Conservation (phyloP, 2,888 invertebrate genomes). For the Meteorus colon region DNA sequence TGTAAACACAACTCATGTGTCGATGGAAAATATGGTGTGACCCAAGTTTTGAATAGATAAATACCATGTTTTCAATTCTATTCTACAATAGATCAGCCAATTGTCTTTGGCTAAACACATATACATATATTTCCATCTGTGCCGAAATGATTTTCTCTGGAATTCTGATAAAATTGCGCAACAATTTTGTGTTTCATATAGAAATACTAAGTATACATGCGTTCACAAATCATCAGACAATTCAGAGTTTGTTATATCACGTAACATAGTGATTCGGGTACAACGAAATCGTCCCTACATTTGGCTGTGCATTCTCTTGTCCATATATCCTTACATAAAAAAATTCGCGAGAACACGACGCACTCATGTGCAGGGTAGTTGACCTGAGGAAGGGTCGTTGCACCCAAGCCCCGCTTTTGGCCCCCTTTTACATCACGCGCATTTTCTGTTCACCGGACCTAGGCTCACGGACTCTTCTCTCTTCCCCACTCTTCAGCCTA, state of each 20-base stretch:
- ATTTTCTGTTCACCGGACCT: conserved; percentile 40
- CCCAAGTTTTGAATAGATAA: too few species aligned
- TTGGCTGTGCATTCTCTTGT: conserved; percentile 55
- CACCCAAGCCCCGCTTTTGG: conserved; percentile 58
- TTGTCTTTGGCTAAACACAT: too few species aligned
- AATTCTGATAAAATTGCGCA: too few species aligned
- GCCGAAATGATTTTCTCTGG: too few species aligned
- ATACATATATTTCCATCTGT: too few species aligned
- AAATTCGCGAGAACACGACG: conserved; percentile 31
- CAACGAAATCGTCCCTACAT: conserved; percentile 37
- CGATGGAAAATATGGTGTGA: too few species aligned
- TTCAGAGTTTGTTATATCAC: conserved; percentile 19
- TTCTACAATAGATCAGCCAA: too few species aligned
- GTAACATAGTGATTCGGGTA: conserved; percentile 10
- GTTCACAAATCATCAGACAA: not conserved
- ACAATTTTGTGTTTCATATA: too few species aligned
- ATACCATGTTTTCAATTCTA: too few species aligned
- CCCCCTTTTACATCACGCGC: conserved; percentile 33
- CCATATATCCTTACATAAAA: conserved; percentile 60
- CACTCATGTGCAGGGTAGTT: conserved; percentile 67
- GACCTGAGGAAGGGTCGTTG: conserved; percentile 71
- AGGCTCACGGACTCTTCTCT: conserved; percentile 29
- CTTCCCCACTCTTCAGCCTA: conserved; percentile 45
- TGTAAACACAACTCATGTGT: too few species aligned
- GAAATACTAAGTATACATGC: too few species aligned